Base-by-base conservation (phyloP, 1,140 invertebrate genomes). In the Heliconius himera region DNA sequence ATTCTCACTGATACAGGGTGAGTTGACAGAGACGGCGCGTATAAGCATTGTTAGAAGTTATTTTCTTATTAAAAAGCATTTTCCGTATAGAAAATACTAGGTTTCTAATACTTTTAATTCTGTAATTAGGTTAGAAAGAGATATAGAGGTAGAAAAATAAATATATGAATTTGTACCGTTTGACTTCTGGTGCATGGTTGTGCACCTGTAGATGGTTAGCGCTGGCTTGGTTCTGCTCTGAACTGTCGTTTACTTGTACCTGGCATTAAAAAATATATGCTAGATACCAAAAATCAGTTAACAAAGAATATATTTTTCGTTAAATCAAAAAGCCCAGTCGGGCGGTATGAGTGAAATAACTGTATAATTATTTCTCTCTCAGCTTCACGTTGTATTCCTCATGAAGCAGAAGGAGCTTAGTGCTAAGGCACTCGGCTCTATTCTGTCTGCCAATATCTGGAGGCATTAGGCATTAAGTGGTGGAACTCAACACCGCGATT, bases 121-220 rank as follows among this genome's bases (percentile, higher is more conserved):
- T 60, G n/a, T 60, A 60, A 60, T 11, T 26, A 66, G 22, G 5
- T 66, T 66, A 66, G 26, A 66, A 29, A 66, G 22, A 29, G 9
- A 29, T 9, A 8, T 38, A 38, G 33, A 33, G 18, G 20, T 5
- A 8, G n/a, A 38, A 8, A 71, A 20, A 36, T 3, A 20, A 38
- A 26, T 36, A 16, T 72, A n/a, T 20, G 18, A 6, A n/a, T 72
- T 20, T 81, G 86, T 73, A 94, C 93, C 93, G 89, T 83, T 90
- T 93, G 26, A 94, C 83, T 85, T 94, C 93, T n/a, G 89, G 86
- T 41, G 85, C 82, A 71, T 85, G 84, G 20, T 72, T 72, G 70
- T 74, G 77, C 29, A 86, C 84, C 26, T 86, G 83, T 13, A 84
- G 72, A 26, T 85, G 88, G 74, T 82, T 84, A 81, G 72, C 81